A percentile compares a stretch with the other conserved stretches of the same genome.
phyloP scores from a whole-genome alignment of 2,113 vertebrate genomes.

The Elaphurus davidianus region DNA sequence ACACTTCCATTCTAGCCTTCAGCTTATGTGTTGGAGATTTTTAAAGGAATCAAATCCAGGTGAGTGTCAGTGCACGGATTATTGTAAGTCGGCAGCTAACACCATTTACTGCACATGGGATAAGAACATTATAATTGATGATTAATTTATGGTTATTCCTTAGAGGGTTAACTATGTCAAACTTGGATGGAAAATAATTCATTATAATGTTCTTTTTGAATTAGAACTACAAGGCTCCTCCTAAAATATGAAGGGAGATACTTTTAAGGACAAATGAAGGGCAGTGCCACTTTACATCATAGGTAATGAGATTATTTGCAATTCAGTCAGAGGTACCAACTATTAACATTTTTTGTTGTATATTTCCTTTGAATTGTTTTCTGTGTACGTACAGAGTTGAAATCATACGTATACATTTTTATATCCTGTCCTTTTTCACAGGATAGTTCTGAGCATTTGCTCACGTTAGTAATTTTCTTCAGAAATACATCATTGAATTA shows the following conservation, averaged over 20 bases:
- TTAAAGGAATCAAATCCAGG: constrained; percentile 96
- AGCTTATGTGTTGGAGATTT: constrained; percentile 90
- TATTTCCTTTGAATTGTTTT: not conserved
- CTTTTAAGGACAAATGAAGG: not conserved
- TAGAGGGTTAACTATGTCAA: not conserved
- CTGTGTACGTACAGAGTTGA: not conserved
- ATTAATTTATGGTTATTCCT: not conserved
- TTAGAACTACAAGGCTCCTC: not conserved
- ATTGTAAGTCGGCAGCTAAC: not conserved
- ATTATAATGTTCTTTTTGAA: not conserved
- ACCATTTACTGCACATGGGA: not conserved
- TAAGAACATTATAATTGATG: not conserved
- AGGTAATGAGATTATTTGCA: not conserved
- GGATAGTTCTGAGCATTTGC: not conserved
- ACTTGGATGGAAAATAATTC: not conserved
- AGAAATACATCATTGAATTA: not conserved
- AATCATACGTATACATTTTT: not conserved
- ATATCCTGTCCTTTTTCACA: not conserved
- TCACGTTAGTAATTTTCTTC: not conserved
- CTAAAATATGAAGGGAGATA: not conserved
- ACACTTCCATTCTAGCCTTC: constrained; percentile 85
- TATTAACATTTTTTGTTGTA: not conserved
- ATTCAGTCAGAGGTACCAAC: not conserved
- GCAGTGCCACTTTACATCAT: not conserved
- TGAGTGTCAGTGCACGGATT: constrained; percentile 69